Conservation (phyloP, 2,888 invertebrate species). For the Pheosia tremula region DNA sequence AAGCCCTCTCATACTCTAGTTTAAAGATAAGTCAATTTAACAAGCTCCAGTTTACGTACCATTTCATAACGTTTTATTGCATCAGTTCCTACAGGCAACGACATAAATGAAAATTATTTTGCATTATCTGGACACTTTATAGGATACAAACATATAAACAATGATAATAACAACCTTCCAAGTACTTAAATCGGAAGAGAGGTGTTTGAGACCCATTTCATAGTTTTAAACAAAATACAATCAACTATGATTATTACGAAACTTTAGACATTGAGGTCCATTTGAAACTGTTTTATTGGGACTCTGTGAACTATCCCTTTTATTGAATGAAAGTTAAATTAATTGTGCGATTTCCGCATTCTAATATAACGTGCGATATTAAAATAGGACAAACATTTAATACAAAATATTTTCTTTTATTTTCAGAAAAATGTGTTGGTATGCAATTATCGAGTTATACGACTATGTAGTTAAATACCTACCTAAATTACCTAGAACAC, state of each 20-base stretch:
- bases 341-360: too few species aligned
- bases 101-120: conserved; percentile 6
- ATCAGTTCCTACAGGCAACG: conserved; percentile 7
- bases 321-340: neutral
- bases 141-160: neutral
- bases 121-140: conserved; percentile 3
- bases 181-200: neutral
- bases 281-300: conserved; percentile 4
- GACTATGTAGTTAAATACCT: too few species aligned
- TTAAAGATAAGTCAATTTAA: neutral
- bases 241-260: conserved; percentile 2
- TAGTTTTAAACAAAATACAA: neutral
- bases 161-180: too few species aligned
- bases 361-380: too few species aligned
- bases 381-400: too few species aligned
- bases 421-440: too few species aligned
- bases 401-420: too few species aligned
- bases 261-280: conserved; percentile 1
- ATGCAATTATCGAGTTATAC: too few species aligned
- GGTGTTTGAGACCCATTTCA: conserved; percentile 3
- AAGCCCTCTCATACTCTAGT: neutral
- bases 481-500: too few species aligned
- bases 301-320: neutral
- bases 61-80: conserved; percentile 22
- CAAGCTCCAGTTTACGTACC: conserved; percentile 8